These are phyloP conservation scores for Trichonephila clavata DNA, from an alignment of 1,140 invertebrate species.

Conservation along the genomic window DNA sequence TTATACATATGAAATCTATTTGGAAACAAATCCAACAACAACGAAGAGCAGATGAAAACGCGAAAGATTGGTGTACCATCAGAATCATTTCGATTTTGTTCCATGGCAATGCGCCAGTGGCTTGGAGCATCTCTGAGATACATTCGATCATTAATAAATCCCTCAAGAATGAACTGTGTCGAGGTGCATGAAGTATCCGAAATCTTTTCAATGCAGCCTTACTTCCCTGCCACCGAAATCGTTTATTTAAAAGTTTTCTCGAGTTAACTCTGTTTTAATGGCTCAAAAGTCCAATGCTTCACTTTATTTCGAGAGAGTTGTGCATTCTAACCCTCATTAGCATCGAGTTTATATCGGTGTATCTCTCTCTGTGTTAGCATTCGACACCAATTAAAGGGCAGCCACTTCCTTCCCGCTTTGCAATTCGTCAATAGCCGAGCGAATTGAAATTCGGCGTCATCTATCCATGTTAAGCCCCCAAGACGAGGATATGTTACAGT, in stretches of 20 bases:
- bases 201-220: slow-evolving; percentile 26
- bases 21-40: background rate
- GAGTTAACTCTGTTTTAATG: slow-evolving; percentile 14
- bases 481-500: slow-evolving; percentile 2
- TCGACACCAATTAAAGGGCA: background rate
- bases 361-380: background rate
- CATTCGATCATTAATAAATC: slow-evolving; percentile 22
- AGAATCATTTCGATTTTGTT: slow-evolving; percentile 29
- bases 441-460: background rate
- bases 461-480: background rate
- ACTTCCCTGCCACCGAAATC: background rate
- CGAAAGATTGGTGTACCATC: background rate
- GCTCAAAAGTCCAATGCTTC: slow-evolving; percentile 9
- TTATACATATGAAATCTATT: background rate
- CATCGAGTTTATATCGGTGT: background rate
- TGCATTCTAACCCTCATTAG: background rate
- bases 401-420: background rate
- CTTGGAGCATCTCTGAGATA: background rate
- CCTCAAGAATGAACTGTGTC: slow-evolving; percentile 21
- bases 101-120: slow-evolving; percentile 17
- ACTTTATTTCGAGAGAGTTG: background rate
- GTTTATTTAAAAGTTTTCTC: slow-evolving; percentile 4
- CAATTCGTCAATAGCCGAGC: slow-evolving; percentile 3
- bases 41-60: background rate
- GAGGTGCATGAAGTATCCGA: slow-evolving; percentile 31